phyloP scores from a whole-genome alignment of 2,797 vertebrate species.

The Ctenosaura bakeri region DNA sequence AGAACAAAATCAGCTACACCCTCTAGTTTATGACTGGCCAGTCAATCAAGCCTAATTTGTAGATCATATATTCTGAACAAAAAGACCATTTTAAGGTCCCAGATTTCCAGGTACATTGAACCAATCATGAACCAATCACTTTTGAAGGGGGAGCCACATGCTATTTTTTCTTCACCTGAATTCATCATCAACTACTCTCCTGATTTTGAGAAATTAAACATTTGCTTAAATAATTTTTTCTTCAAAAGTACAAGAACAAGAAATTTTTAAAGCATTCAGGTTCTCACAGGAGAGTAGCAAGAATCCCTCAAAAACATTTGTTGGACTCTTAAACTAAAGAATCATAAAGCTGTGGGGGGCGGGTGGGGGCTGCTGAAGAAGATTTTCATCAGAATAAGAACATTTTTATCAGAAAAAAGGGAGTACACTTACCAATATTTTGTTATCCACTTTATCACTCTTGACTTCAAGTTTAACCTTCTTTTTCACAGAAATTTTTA shows the following conservation, averaged over 20 bases:
- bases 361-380: too few relatives aligned
- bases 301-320: not conserved
- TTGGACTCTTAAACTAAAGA: conserved; percentile 1
- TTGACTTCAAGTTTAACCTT: conserved; percentile 92
- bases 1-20: not conserved
- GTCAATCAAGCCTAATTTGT: not conserved
- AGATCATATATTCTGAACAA: not conserved
- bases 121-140: not conserved
- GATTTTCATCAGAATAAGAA: not conserved
- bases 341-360: conserved; percentile 17
- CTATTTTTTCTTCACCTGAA: not conserved
- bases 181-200: not conserved
- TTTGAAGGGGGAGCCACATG: not conserved
- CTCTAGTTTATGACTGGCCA: not conserved
- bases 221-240: not conserved
- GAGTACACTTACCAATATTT: conserved; percentile 89
- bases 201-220: not conserved
- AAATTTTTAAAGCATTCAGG: not conserved
- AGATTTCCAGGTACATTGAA: not conserved
- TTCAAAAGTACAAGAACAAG: not conserved
- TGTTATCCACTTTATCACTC: conserved; percentile 94
- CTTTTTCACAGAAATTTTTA: conserved; percentile 90
- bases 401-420: conserved; percentile 3
- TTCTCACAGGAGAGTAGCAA: not conserved
- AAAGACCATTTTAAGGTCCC: not conserved